Conservation (phyloP, 2,888 invertebrate genomes). For the Phrixothrix hirtus region DNA sequence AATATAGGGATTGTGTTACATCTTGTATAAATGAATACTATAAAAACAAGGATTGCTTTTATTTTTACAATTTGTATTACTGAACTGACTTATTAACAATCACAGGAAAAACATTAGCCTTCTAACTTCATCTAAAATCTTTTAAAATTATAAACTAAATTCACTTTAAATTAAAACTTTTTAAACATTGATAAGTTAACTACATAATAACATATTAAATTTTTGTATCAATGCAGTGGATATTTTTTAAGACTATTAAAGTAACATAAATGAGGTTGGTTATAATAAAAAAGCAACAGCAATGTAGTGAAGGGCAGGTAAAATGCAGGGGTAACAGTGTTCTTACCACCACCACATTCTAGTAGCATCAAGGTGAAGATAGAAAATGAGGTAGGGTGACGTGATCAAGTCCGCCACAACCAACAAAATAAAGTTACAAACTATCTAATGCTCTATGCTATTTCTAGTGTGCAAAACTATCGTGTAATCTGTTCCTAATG, state of each 20-base stretch:
- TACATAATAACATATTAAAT: no score
- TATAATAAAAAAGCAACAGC: constrained; percentile 25
- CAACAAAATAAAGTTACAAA: constrained; percentile 58
- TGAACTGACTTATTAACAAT: no score
- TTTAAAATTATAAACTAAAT: no score
- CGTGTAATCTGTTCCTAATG: constrained; percentile 35
- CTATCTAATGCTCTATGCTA: constrained; percentile 55
- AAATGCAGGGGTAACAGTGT: constrained; percentile 50
- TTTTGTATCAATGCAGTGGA: no score
- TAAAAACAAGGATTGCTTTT: no score
- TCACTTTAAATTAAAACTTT: not conserved
- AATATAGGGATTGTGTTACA: no score
- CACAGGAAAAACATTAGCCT: no score
- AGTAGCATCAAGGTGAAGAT: constrained; percentile 57
- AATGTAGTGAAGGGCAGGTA: constrained; percentile 32
- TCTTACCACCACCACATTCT: constrained; percentile 56
- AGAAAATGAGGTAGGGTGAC: constrained; percentile 56
- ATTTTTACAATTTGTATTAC: no score
- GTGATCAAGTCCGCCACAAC: constrained; percentile 57
- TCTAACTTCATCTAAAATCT: no score
- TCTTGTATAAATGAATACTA: no score
- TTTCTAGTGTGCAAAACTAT: constrained; percentile 49
- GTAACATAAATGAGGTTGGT: constrained; percentile 23
- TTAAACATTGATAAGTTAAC: no score
- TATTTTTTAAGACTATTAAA: not conserved